phyloP scores from a whole-genome alignment of 2,888 invertebrate genomes.

The Coelinius sp. region DNA sequence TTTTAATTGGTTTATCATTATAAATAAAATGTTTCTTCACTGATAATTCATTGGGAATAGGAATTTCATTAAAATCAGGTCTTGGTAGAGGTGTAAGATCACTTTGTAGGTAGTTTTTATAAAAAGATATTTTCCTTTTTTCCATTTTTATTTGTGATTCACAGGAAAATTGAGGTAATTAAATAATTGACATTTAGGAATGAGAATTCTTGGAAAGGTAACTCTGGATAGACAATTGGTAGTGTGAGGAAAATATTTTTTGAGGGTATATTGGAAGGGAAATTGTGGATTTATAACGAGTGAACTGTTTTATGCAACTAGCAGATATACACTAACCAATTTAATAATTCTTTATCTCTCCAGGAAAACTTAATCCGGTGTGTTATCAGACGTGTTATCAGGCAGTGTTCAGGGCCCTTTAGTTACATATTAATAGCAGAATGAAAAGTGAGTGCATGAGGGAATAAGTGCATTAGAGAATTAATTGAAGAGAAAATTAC shows the following conservation, averaged over 20 bases:
- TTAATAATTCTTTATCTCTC: slow-evolving; percentile 41
- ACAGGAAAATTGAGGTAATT: too few relatives aligned
- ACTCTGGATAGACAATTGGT: too few relatives aligned
- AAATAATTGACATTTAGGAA: too few relatives aligned
- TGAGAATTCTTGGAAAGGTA: too few relatives aligned
- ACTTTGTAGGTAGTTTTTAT: too few relatives aligned
- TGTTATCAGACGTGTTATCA: neutral
- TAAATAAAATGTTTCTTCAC: slow-evolving; percentile 25
- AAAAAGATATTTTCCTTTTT: too few relatives aligned
- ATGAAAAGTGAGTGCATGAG: neutral
- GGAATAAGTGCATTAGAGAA: neutral
- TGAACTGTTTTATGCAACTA: slow-evolving; percentile 27
- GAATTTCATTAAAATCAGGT: neutral
- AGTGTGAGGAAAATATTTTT: neutral
- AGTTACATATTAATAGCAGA: neutral
- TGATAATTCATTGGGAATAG: neutral
- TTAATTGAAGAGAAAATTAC: too few relatives aligned
- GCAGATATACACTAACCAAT: slow-evolving; percentile 33
- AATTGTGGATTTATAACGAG: neutral
- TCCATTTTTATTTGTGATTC: too few relatives aligned
- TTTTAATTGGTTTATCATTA: slow-evolving; percentile 45
- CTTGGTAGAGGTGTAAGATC: neutral
- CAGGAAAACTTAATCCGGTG: slow-evolving; percentile 34
- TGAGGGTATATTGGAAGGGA: neutral
- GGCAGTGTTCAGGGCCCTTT: neutral